Evolutionary conservation across 1,140 invertebrate genomes (phyloP), one percentile per base, ranked within the genome.

Genomic region (Marisa cornuarietis): DNA sequence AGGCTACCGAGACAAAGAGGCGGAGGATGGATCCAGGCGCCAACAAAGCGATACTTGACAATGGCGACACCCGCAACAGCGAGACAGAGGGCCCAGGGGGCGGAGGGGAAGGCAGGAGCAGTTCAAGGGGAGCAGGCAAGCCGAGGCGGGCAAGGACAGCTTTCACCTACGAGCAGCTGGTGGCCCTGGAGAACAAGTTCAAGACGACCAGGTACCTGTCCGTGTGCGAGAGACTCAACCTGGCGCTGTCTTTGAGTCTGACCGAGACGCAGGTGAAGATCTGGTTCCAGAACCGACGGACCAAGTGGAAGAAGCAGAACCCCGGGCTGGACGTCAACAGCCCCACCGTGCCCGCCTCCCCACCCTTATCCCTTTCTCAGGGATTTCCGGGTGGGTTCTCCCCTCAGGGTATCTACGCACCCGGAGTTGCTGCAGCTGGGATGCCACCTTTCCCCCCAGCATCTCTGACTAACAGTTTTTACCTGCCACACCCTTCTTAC

Each of bases 291-390:
- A 99, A 99, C 89, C 93, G 98, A 0, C 94, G 98, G 69, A 99
- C 98, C 83, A 99, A 99, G 90, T 99, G 98, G 98, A 99, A 99
- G 93, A 99, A 99, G 86, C 97, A 99, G 89, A 99, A 99, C 90
- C 98, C 98, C 0, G 98, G 98, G 0, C 94, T 98, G 93, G 98
- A 99, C 90, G 97, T 99, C 0, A 98, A 99, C 90, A 96, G 96
- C 85, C 97, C 97, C 0, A 98, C 96, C 63, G 80, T 86, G 49
- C 79, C 78, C 26, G 77, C 71, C 20, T 65, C 78, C 20, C 78
- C 78, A 31, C 42, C 76, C 62, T 51, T 65, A 14, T 18, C 66
- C n/a, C 3, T 79, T 61, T 11, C 61, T 63, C 71, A 79, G 78
- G 69, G 31, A 51, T 71, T 49, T 71, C 69, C 69, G 9, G 31